Base-by-base conservation (phyloP, 2,888 invertebrate species). In the Slavum lentiscoides region DNA sequence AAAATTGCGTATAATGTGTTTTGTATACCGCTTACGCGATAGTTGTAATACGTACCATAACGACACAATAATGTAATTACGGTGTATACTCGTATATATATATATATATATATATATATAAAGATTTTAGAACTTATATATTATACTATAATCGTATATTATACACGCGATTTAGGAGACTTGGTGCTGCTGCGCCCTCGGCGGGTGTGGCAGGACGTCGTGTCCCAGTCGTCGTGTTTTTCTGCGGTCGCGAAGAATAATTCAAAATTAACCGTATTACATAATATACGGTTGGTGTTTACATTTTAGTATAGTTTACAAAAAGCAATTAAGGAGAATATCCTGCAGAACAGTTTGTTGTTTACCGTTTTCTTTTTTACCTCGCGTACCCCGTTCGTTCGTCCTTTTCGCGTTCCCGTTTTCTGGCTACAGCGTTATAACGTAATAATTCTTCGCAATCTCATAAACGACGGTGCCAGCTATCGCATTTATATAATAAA, bases 161-260 rank as follows among this genome's bases (percentile, higher is more conserved):
- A 9, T 43, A 49, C 49, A 62, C 23, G 61, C 23, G 43, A 62
- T 73, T 73, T 55, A 55, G n/a, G 64, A 49, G 30, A 30, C 6
- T 11, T 6, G 43, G 8, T 43, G 43, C 7, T 6, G 49, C 64
- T 74, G 74, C 74, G 37, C 66, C 66, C 39, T 67, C 67, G 30
- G 30, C 23, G 74, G 66, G 74, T 23, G 74, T 75, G 74, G 66
- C 66, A 75, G 74, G 74, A 75, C 58, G 66, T 66, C 39, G 39
- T 39, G 39, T 39, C 39, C 17, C 21, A 53, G 43, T 37, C 37
- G 55, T 74, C 30, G 30, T 2, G 30, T 4, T 1, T 30, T 30
- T 30, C 2, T 58, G 5, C 39, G 30, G 49, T 39, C 74, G 8
- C 74, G 8, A 75, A 21, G 74, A 74, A 75, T 66, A 75, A 66